Evolutionary conservation across 2,888 invertebrate genomes (phyloP).

Genomic region (Lysandra bellargus): DNA sequence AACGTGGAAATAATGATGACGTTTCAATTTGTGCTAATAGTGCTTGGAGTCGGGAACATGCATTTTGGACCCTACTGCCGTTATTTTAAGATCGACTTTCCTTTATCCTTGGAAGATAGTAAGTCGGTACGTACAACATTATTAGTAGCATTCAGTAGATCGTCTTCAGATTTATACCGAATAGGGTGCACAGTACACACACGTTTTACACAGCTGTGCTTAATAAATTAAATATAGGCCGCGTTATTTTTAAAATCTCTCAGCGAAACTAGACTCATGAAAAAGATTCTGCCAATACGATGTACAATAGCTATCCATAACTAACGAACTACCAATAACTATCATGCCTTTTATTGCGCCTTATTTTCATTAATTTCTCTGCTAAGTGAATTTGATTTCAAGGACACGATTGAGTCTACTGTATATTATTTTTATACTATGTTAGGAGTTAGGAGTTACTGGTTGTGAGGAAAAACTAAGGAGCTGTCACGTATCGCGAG

Average conservation of each 20-base stretch:
- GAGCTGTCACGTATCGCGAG: neutral
- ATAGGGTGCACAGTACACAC: too few relatives aligned
- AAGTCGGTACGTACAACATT: neutral
- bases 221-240: neutral
- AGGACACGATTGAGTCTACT: too few relatives aligned
- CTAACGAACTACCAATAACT: too few relatives aligned
- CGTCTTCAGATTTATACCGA: neutral
- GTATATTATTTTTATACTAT: too few relatives aligned
- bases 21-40: constrained; percentile 6
- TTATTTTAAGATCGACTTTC: neutral
- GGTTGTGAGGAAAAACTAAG: neutral
- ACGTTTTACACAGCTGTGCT: too few relatives aligned
- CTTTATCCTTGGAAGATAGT: neutral
- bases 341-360: too few relatives aligned
- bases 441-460: neutral
- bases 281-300: too few relatives aligned
- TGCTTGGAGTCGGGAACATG: neutral
- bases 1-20: constrained; percentile 16
- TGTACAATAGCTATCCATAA: too few relatives aligned
- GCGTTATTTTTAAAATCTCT: neutral
- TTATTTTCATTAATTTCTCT: too few relatives aligned
- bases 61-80: neutral
- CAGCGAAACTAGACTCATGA: neutral
- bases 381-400: too few relatives aligned
- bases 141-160: neutral